Base-by-base conservation (phyloP, 1,140 invertebrate genomes). In the Platyscapa corneri region DNA sequence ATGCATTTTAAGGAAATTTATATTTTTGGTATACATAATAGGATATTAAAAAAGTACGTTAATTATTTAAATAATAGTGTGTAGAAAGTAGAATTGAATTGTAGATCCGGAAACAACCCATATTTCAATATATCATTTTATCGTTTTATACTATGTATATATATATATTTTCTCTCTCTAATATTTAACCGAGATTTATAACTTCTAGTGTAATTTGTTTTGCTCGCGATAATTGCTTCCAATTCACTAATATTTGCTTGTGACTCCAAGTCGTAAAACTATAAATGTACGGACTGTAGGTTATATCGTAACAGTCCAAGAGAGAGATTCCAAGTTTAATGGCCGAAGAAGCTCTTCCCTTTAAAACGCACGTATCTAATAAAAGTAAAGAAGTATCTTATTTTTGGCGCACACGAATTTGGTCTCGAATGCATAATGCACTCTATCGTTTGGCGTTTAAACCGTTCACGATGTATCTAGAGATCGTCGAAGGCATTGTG, bases 371-470 rank as follows among this genome's bases (percentile, higher is more conserved):
- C 83, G 77, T 85, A 81, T 18, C 65, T 81, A 70, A 49, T 85
- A 85, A 85, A 81, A 85, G 60, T 85, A 56, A 85, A 74, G 77
- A 80, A 75, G 84, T 64, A 49, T 23, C 39, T 49, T n/a, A 23
- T n/a, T 79, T 27, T 12, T 49, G 1, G 82, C 27, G n/a, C 30
- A 77, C 23, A 32, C n/a, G 60, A 30, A 75, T 46, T 67, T n/a
- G 60, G 32, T 70, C 70, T n/a, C 20, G 23, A 46, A 77, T 77
- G 23, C 42, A 65, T 77, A 65, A 65, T 77, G 30, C 27, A 27
- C 0, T 60, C 65, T 77, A 5, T 64, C 64, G 37, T 27, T 37
- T 65, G 78, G 34, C 20, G 81, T 42, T 75, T 1, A 42, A 83
- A 37, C 70, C 27, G 8, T 75, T 67, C 10, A 30, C 37, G 60